phyloP scores from a whole-genome alignment of 64 coral and sea anemone genomes.

The Montipora sp. region DNA sequence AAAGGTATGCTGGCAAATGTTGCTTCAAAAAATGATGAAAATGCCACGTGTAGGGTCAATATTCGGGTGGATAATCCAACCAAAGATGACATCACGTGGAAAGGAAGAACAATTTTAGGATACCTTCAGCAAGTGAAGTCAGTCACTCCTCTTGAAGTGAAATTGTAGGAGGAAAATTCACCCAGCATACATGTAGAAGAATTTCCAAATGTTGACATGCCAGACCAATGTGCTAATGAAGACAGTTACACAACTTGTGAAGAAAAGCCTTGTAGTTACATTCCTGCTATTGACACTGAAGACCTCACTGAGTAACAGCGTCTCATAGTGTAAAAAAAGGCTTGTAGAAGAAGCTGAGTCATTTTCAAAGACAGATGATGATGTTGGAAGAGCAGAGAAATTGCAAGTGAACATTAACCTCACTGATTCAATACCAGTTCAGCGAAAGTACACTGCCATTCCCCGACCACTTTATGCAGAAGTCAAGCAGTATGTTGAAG shows the following conservation, averaged over 20 bases:
- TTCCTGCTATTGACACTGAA: slow-evolving; percentile 11
- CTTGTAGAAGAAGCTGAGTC: slow-evolving; percentile 45
- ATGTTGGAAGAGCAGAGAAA: slow-evolving; percentile 27
- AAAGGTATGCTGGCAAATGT: background rate
- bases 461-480: slow-evolving; percentile 36
- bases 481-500: slow-evolving; percentile 19
- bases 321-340: slow-evolving; percentile 31
- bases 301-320: slow-evolving; percentile 42
- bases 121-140: slow-evolving; percentile 57
- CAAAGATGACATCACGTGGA: slow-evolving; percentile 54
- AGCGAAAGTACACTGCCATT: slow-evolving; percentile 26
- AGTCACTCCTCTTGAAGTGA: slow-evolving; percentile 57
- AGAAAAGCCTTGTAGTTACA: slow-evolving; percentile 19
- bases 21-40: background rate
- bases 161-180: slow-evolving; percentile 12
- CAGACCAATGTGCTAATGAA: background rate
- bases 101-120: slow-evolving; percentile 52
- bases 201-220: background rate
- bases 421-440: slow-evolving; percentile 6
- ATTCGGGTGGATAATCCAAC: slow-evolving; percentile 67
- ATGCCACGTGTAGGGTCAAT: slow-evolving; percentile 1
- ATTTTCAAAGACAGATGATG: slow-evolving; percentile 47
- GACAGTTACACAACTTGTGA: background rate
- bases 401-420: background rate
- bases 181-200: background rate